Evolutionary conservation across 2,888 invertebrate species (phyloP).

Genomic region (Beris morrisii): DNA sequence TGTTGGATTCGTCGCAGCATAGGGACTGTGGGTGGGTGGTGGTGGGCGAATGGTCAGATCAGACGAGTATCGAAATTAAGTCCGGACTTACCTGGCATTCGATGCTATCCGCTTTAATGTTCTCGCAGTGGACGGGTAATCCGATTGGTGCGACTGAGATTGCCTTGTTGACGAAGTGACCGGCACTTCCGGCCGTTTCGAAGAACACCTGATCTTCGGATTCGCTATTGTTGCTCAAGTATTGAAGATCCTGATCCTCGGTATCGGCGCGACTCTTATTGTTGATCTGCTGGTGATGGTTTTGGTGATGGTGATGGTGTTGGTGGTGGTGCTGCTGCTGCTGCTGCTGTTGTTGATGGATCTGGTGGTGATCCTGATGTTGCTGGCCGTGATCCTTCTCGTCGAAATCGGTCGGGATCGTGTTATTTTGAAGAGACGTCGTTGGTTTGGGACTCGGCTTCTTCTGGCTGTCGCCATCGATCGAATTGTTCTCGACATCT

Average conservation of each 20-base stretch:
- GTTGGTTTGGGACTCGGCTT: constrained; percentile 5
- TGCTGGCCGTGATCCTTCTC: neutral
- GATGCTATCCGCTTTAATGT: constrained; percentile 50
- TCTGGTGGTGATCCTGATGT: neutral
- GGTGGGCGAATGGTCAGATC: constrained; percentile 17
- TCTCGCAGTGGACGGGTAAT: constrained; percentile 54
- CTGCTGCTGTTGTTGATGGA: neutral
- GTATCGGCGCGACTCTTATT: constrained; percentile 45
- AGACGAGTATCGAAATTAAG: neutral
- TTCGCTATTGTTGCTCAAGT: constrained; percentile 50
- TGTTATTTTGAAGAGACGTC: neutral
- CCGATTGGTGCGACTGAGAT: constrained; percentile 55
- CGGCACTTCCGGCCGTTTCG: neutral
- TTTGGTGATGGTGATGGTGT: constrained; percentile 42
- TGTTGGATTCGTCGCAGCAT: constrained; percentile 50
- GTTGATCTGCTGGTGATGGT: constrained; percentile 46
- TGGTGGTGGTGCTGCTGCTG: constrained; percentile 39
- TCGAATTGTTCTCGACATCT: constrained; percentile 55
- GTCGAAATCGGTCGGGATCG: neutral
- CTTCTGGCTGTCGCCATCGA: constrained; percentile 44
- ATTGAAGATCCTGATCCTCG: constrained; percentile 49
- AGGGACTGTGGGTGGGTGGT: too few species aligned
- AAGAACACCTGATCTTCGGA: constrained; percentile 45
- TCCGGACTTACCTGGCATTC: constrained; percentile 60
- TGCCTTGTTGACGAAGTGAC: constrained; percentile 46